Percentiles rank a stretch among this genome's conserved stretches.
Conservation (phyloP, 2,888 invertebrate genomes). For the Poecilobothrus nobilitatus region DNA sequence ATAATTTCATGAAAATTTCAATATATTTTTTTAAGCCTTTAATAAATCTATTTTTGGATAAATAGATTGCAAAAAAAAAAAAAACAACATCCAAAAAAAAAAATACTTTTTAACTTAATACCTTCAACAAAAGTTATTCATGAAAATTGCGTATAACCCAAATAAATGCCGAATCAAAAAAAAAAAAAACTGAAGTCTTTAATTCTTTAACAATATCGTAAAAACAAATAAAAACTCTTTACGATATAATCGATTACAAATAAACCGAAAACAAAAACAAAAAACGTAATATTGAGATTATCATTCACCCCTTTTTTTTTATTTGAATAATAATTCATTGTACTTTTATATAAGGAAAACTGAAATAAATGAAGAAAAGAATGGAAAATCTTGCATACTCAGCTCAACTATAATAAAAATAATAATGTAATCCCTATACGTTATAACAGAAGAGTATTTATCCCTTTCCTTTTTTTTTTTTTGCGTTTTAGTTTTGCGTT, state of each 20-base stretch:
- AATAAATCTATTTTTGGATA: no score
- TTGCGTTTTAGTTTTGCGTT: no score
- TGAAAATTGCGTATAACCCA: no score
- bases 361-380: background rate
- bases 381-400: background rate
- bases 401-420: background rate
- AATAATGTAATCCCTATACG: background rate
- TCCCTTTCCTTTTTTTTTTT: no score
- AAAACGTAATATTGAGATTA: background rate
- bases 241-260: background rate
- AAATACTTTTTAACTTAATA: no score
- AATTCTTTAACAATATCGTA: background rate
- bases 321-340: constrained; percentile 4
- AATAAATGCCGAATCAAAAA: no score
- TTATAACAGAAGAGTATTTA: no score
- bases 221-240: background rate
- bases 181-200: background rate
- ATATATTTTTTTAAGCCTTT: no score
- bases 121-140: no score
- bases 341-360: background rate
- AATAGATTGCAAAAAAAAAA: no score
- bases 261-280: background rate
- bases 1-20: no score
- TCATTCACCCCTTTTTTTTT: background rate
- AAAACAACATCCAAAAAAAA: no score